phyloP scores from a whole-genome alignment of 2,113 vertebrate genomes.

The Microtus oregoni region DNA sequence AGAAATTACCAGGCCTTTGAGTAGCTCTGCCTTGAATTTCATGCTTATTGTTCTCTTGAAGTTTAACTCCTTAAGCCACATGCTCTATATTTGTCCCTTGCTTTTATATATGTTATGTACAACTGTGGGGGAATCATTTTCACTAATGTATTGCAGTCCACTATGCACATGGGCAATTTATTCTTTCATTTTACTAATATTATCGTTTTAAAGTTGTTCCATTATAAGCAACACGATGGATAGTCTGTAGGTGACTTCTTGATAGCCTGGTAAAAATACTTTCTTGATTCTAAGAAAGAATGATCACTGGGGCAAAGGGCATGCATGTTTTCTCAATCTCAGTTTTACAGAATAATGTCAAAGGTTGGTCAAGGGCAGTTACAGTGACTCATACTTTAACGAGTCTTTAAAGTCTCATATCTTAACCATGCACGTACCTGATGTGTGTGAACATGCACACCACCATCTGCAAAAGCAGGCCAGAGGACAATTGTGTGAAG shows the following conservation, averaged over 20 bases:
- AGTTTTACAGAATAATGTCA: background rate
- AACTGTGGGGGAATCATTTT: background rate
- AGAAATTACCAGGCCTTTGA: background rate
- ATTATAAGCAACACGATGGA: background rate
- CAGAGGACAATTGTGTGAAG: background rate
- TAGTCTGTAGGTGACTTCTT: background rate
- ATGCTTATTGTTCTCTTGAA: background rate
- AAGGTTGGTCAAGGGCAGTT: background rate
- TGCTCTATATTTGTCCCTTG: background rate
- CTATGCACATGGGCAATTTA: background rate
- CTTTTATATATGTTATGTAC: background rate
- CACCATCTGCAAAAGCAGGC: background rate
- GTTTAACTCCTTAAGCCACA: constrained; percentile 3
- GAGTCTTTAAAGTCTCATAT: background rate
- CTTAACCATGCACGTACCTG: background rate
- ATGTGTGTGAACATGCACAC: background rate
- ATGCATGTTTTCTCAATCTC: background rate
- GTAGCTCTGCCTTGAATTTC: background rate
- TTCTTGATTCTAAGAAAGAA: background rate
- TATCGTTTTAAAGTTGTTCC: background rate
- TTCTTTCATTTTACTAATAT: constrained; percentile 1
- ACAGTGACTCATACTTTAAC: background rate
- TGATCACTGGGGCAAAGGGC: background rate
- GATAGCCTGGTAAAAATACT: background rate
- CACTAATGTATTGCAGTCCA: background rate